Base-by-base conservation (phyloP, 2,888 invertebrate genomes). In the Caenorhabditis auriculariae region DNA sequence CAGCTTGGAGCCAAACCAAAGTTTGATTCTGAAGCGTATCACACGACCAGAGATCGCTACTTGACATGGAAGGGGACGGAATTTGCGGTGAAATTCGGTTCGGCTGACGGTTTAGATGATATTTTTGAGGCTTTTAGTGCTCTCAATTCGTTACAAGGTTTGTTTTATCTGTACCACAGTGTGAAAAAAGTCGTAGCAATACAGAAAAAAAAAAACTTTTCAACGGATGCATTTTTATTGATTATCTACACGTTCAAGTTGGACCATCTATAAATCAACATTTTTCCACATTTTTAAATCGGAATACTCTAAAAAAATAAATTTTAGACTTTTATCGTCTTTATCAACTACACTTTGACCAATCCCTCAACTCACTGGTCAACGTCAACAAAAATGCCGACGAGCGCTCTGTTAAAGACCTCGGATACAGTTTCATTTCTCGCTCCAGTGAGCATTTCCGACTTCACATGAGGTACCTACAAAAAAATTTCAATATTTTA, bases 31-130 rank as follows among this genome's bases (percentile, higher is more conserved):
- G 63, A 63, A 24, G 43, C 52, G 3, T 63, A 54, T 53, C 58
- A 63, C 45, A 48, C 54, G 21, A 55, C 63, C 3, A 58, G 54
- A 17, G 63, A 63, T 48, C 54, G 63, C 5, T 63, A 58, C 47
- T 27, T 63, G 45, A 55, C 63, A 9, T 63, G 63, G 63, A 63
- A 63, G 26, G 63, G 63, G n/a, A 63, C 63, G 2, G 63, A 63
- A 24, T 63, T 63, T 28, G 63, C 52, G 1, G 45, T 63, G 51
- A 63, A 63, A 38, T 63, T 63, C 38, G 58, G 49, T 19, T 28
- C 29, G n/a, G 41, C 47, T 12, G 53, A 45, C 3, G 63, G 55
- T 3, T 37, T 63, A 3, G 58, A 63, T 29, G 58, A 63, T 26
- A 63, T 63, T 45, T 63, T 50, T 17, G 63, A 63, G 1, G 54